These are phyloP conservation scores for Resseliella maxima DNA, from an alignment of 2,888 invertebrate species.

Conservation along the genomic window DNA sequence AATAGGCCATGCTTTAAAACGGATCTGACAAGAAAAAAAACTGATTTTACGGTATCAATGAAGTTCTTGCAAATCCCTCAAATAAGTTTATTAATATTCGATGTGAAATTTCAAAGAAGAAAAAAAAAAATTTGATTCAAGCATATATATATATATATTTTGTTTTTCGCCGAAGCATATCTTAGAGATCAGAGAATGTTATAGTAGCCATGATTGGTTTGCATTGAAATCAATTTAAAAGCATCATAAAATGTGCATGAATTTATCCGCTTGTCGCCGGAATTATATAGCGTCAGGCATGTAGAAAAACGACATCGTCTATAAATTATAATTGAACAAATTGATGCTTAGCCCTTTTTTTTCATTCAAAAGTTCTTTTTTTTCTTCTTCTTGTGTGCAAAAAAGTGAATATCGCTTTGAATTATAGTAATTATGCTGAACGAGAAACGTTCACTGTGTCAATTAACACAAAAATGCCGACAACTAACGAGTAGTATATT, in stretches of 20 bases:
- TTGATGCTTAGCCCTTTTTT: neutral
- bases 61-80: neutral
- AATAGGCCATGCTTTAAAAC: neutral
- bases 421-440: constrained; percentile 25
- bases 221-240: neutral
- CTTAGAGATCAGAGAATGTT: too few relatives aligned
- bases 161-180: too few relatives aligned
- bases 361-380: too few relatives aligned
- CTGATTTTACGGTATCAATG: neutral
- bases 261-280: neutral
- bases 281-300: neutral
- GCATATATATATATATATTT: too few relatives aligned
- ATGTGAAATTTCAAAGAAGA: neutral
- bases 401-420: neutral
- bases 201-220: too few relatives aligned
- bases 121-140: too few relatives aligned
- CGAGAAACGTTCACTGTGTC: neutral
- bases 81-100: constrained; percentile 22
- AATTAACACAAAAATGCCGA: neutral
- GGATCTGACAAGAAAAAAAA: neutral
- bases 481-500: too few relatives aligned
- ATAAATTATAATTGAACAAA: constrained; percentile 7
- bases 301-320: neutral
- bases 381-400: neutral
- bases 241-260: constrained; percentile 7